Conservation (phyloP, 2,797 vertebrate species). For the Falco peregrinus region DNA sequence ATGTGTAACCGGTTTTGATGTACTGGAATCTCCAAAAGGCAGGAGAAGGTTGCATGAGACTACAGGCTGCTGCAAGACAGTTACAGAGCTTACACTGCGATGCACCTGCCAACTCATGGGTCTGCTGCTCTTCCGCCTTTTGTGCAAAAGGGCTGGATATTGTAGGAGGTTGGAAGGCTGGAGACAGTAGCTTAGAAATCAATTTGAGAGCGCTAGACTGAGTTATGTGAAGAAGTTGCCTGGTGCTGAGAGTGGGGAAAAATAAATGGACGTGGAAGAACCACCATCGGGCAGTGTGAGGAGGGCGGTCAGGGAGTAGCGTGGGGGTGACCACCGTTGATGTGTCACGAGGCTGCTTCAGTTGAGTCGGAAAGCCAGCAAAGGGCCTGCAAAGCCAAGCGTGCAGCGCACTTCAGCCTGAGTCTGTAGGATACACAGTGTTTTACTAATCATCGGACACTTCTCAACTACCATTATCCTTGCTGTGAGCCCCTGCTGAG, state of each 20-base stretch:
- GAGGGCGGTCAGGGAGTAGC: background rate
- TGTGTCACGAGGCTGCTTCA: background rate
- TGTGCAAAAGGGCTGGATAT: background rate
- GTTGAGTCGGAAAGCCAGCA: background rate
- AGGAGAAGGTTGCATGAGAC: background rate
- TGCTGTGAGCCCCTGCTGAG: background rate
- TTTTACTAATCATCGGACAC: background rate
- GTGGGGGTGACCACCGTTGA: background rate
- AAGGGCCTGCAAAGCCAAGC: background rate
- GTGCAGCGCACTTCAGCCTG: background rate
- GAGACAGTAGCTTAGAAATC: background rate
- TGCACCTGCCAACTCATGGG: background rate
- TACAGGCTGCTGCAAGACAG: background rate
- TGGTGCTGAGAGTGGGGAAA: background rate
- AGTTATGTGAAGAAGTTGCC: background rate
- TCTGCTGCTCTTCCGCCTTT: background rate
- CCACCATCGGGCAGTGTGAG: background rate
- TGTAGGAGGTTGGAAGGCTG: background rate
- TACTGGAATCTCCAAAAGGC: background rate
- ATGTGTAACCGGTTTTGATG: background rate
- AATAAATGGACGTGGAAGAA: background rate
- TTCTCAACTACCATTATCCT: accelerated
- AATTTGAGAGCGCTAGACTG: background rate
- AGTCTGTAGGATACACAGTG: background rate
- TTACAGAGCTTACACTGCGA: background rate